Evolutionary conservation across 2,113 vertebrate species (phyloP), one percentile per base, ranked within the genome.

Genomic region (Edolisoma coerulescens): DNA sequence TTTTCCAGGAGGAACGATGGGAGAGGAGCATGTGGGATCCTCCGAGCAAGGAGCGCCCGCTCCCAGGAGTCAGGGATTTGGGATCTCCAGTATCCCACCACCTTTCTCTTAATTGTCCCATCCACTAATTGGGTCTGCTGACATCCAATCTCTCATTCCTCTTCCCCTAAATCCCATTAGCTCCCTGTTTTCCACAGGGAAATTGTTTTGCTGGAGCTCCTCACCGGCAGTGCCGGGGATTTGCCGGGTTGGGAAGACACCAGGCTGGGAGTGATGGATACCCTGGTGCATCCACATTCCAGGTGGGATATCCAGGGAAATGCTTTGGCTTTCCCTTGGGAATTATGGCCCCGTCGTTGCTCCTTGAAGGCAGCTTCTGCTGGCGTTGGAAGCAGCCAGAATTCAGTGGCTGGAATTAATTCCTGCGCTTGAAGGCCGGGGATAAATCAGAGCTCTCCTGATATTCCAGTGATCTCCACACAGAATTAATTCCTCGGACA

Each of bases 171-270:
- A 65, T 39, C 41, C 78, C 42, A 1, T n/a, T 9, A 8, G 21
- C 30, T 75, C 6, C 0, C 10, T 16, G 4, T 63, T 85, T 87
- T 26, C 77, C 33, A 3, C 4, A 22, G 69, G 54, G 19, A 28
- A 63, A 18, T 54, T 13, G 22, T 64, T 69, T 33, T 13, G 56
- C 15, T 11, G 54, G 10, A 42, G 45, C 6, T 33, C 49, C 68
- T 71, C 41, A 1, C 1, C 0, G 0, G 13, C 1, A 0, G 11
- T 13, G 56, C 21, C 0, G 3, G 16, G 50, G 50, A 8, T n/a
- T 65, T 4, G 1, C 39, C 0, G 2, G 35, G 6, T 3, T 15
- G 37, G 69, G 60, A 27, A 8, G 65, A 5, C 52, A 84, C 64
- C 2, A n/a, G 73, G 26, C 11, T 18, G 76, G n/a, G 52, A 9